Base-by-base conservation (phyloP, 1,140 invertebrate genomes). In the Gonioctena quinquepunctata region DNA sequence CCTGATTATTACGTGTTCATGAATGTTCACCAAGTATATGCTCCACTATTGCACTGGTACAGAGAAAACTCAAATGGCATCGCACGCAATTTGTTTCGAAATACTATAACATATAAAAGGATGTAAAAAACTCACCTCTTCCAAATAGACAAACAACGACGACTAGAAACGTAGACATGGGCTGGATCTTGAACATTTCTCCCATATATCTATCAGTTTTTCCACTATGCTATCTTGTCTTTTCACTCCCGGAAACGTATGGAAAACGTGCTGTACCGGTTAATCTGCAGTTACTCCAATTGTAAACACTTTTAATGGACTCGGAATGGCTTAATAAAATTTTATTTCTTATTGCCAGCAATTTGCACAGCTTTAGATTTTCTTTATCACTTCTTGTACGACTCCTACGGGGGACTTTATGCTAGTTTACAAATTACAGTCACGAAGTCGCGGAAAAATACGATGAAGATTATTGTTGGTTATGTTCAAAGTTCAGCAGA, bases 261-360 rank as follows among this genome's bases (percentile, higher is more conserved):
- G 69, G 52, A 48, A 59, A 70, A 65, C 63, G 68, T 70, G 69
- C 69, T 56, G 62, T 60, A 65, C 33, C 63, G 63, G 61, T 70
- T 70, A 70, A 70, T 70, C 42, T 70, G 69, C 54, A 62, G 64
- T 70, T 70, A 70, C 50, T 70, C 64, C 61, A 70, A 70, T 70
- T 70, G 64, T 70, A 70, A 70, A 70, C 69, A 70, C 69, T 70
- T 70, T 70, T 70, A 70, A 70, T 62, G 69, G 63, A 49, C 56
- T 57, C 63, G 56, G 64, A 70, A 70, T 66, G 69, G 63, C 69
- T 67, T 70, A 66, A 70, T 70, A 70, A 70, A 70, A 57, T 70
- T 70, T 70, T 70, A 70, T 70, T 66, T 70, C 62, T 69, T 64
- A 69, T 52, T 64, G 68, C 23, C 11, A 2, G 16, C 42, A 42